These are phyloP conservation scores for Drosophila sp. DNA, from an alignment of 1,140 invertebrate species.

Conservation along the genomic window DNA sequence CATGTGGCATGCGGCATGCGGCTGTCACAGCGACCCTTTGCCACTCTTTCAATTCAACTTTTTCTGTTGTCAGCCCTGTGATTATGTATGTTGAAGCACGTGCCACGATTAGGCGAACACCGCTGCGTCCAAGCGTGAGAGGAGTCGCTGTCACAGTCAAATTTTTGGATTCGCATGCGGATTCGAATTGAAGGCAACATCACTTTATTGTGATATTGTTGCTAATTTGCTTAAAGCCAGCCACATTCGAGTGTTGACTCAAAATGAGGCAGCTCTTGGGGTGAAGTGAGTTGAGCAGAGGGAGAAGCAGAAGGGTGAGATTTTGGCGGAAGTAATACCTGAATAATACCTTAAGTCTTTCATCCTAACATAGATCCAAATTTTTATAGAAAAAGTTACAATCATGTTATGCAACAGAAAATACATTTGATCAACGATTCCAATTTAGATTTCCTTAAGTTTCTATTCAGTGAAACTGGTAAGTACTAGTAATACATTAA, in stretches of 20 bases:
- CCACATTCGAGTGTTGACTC: conserved; percentile 31
- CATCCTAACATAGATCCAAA: too few relatives aligned
- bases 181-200: conserved; percentile 34
- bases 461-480: too few relatives aligned
- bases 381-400: not conserved
- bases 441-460: not conserved
- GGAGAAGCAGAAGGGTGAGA: not conserved
- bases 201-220: conserved; percentile 71
- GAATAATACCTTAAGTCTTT: not conserved
- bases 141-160: conserved; percentile 40
- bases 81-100: conserved; percentile 79
- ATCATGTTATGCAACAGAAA: not conserved
- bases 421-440: too few relatives aligned
- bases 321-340: conserved; percentile 8
- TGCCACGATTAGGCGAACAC: conserved; percentile 80
- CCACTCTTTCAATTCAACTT: conserved; percentile 31
- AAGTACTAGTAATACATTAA: too few relatives aligned
- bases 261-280: not conserved
- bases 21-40: conserved; percentile 26
- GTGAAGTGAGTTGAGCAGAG: not conserved
- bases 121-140: conserved; percentile 68
- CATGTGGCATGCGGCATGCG: too few relatives aligned
- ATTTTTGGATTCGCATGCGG: conserved; percentile 15
- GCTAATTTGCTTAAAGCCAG: conserved; percentile 76
- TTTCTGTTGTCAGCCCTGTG: conserved; percentile 53